Evolutionary conservation across 2,888 invertebrate species (phyloP), one percentile per base, ranked within the genome.

Genomic region (Pollenia griseotomentosa): DNA sequence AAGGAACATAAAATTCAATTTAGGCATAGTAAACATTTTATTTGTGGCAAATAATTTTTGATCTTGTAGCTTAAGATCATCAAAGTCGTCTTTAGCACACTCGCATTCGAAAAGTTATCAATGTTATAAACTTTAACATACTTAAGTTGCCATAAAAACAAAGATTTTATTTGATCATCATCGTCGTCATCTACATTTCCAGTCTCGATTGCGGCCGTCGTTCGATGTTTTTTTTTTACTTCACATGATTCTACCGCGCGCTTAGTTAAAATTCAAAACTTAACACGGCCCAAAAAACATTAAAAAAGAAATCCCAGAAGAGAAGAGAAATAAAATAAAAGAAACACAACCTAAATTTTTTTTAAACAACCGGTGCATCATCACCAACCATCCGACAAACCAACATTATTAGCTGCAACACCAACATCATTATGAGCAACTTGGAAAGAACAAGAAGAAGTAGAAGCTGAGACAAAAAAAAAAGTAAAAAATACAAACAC

Each of bases 121-220:
- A 78, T 61, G 83, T 81, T 85, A 86, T 87, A 88, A 86, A 83
- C 82, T 84, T 82, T 61, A 74, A 80, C 87, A 87, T 88, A 87
- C 87, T 84, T 87, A 89, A 88, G 86, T 90, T 90, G 90, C 91
- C 90, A 92, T 92, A 91, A 92, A 84, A 92, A 90, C 89, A 89
- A 91, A 90, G 90, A 90, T 91, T 92, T 92, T 92, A 92, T 91
- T 90, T 90, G 89, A 88, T 88, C 87, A 85, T 89, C 89, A 87
- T 23, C 68, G 53, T 16, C n/a, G 40, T 70, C 86, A 88, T 78
- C 44, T 33, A 51, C 85, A 88, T 84, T 85, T 70, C 59, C 71
- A 65, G 61, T 48, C 71, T 63, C 46, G 23, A 48, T 33, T 33
- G 12, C 59, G 51, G 40, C 14, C 42, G n/a, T 10, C 61, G 42